These are phyloP conservation scores for Physella acuta DNA, from an alignment of 1,140 invertebrate species.

Conservation along the genomic window DNA sequence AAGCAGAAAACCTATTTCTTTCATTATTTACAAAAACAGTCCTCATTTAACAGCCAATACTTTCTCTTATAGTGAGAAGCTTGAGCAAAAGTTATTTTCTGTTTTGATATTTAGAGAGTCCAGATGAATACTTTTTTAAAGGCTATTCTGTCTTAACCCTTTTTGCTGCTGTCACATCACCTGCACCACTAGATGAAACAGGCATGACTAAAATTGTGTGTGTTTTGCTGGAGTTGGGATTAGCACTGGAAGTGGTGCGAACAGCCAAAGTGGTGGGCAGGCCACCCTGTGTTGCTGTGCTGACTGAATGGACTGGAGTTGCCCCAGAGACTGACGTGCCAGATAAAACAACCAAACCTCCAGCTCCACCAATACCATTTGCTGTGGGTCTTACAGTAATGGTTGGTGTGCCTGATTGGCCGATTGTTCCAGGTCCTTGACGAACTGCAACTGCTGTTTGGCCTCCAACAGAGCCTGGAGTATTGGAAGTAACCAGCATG, in stretches of 20 bases:
- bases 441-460: slow-evolving; percentile 19
- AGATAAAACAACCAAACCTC: slow-evolving; percentile 46
- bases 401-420: slow-evolving; percentile 25
- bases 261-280: slow-evolving; percentile 44
- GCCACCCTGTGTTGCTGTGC: slow-evolving; percentile 33
- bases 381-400: slow-evolving; percentile 32
- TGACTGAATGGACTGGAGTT: slow-evolving; percentile 32
- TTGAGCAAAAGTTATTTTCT: too few relatives aligned
- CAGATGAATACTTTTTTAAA: too few relatives aligned
- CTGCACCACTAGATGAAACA: slow-evolving; percentile 40
- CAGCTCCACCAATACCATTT: slow-evolving; percentile 30
- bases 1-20: too few relatives aligned
- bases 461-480: slow-evolving; percentile 23
- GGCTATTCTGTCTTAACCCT: slow-evolving; percentile 49
- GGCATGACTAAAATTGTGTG: slow-evolving; percentile 54
- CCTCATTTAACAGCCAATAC: too few relatives aligned
- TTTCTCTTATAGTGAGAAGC: too few relatives aligned
- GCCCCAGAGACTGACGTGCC: slow-evolving; percentile 28
- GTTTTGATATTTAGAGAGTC: too few relatives aligned
- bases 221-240: slow-evolving; percentile 43
- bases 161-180: slow-evolving; percentile 42
- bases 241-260: slow-evolving; percentile 37
- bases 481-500: slow-evolving; percentile 36
- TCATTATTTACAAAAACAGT: too few relatives aligned
- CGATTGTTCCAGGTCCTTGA: slow-evolving; percentile 22